Base-by-base conservation (phyloP, 1,140 invertebrate species). In the Drosophila ogumai region DNA sequence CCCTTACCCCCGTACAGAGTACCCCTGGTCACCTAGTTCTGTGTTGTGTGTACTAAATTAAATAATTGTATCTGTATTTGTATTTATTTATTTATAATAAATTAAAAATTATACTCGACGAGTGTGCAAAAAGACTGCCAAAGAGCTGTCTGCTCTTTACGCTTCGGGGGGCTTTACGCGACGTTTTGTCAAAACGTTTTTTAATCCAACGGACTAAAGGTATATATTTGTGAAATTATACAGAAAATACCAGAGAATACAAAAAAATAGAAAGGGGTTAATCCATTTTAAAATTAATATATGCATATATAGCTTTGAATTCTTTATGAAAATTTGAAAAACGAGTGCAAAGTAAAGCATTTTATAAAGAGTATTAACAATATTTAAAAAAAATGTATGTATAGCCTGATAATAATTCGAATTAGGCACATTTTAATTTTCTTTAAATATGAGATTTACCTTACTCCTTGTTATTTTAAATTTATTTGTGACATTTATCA, bases 71-170 rank as follows among this genome's bases (percentile, higher is more conserved):
- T 72, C 67, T 81, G 66, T 84, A 84, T 81, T 67, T 85, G 81
- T 84, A 87, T 87, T 88, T 86, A 81, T 82, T 82, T 82, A 88
- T 88, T 79, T 82, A 87, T 88, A 87, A 87, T 87, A 86, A 82
- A 82, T 88, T 82, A 76, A 79, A 86, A 86, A 74, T 65, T 68
- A 81, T 76, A 85, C 73, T 52, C 55, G 47, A 47, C 49, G 74
- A 75, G 52, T 52, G 13, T 55, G 36, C 61, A 54, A 69, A 44
- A 25, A 49, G 54, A 17, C 25, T 72, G 69, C 38, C 67, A 55
- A 71, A 31, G 17, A 58, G 28, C 28, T 72, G 31, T 66, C 36
- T 55, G 36, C 56, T 40, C 59, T 17, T 34, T 43, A n/a, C 13
- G 32, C 0, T 50, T 19, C 22, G 40, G 28, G 38, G 40, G 52